A percentile compares a stretch with the other conserved stretches of the same genome.
phyloP scores from a whole-genome alignment of 2,888 invertebrate species.

The Parnassius smintheus region DNA sequence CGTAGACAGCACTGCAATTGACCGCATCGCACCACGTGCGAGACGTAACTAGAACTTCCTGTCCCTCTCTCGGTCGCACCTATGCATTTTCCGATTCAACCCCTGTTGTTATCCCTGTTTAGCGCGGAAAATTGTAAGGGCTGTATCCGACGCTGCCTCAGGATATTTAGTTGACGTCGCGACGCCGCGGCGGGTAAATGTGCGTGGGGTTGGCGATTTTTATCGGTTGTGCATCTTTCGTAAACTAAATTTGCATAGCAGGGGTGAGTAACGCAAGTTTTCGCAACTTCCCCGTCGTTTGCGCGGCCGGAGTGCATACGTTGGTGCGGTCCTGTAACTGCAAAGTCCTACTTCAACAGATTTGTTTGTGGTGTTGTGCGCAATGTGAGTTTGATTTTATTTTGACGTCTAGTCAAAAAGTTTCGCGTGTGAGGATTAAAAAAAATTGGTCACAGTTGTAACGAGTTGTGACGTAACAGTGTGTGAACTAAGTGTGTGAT shows the following conservation, averaged over 20 bases:
- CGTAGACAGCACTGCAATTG: conserved; percentile 70
- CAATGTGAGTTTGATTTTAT: conserved; percentile 15
- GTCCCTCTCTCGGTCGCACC: conserved; percentile 47
- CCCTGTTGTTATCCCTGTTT: conserved; percentile 46
- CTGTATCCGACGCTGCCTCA: conserved; percentile 54
- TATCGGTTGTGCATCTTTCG: conserved; percentile 38
- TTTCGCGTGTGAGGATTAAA: neutral
- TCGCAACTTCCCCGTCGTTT: conserved; percentile 34
- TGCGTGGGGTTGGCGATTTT: conserved; percentile 39
- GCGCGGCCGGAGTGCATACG: conserved; percentile 17
- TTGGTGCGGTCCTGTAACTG: conserved; percentile 18
- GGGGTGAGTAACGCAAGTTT: conserved; percentile 37
- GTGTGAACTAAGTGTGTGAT: neutral
- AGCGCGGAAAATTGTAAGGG: conserved; percentile 66
- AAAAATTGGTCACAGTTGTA: conserved; percentile 1
- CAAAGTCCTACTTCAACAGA: conserved; percentile 1
- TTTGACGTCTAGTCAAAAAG: conserved; percentile 1
- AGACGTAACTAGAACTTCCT: conserved; percentile 49
- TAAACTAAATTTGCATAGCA: conserved; percentile 42
- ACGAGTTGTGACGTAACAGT: neutral
- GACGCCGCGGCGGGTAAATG: conserved; percentile 51
- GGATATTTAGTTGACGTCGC: conserved; percentile 60
- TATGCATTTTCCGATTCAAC: conserved; percentile 40
- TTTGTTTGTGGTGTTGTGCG: conserved; percentile 21
- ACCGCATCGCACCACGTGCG: conserved; percentile 75